Evolutionary conservation across 2,888 invertebrate genomes (phyloP), one percentile per base, ranked within the genome.

Genomic region (Aphodius granarius): DNA sequence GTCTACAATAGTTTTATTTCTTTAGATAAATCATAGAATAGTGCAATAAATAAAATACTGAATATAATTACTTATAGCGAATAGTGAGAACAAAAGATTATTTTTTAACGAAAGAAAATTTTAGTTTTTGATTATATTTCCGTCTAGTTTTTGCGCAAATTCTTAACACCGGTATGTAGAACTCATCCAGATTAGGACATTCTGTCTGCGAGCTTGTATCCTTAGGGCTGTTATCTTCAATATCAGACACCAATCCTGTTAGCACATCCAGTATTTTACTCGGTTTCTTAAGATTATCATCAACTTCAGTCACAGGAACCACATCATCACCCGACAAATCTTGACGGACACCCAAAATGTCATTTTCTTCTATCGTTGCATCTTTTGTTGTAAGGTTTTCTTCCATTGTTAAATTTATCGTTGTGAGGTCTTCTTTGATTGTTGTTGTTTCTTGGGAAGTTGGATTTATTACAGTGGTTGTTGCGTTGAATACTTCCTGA

Each of bases 1-100:
- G n/a, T n/a, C n/a, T n/a, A n/a, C n/a, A n/a, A n/a, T n/a, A n/a
- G n/a, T n/a, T n/a, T n/a, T n/a, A n/a, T n/a, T n/a, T n/a, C n/a
- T n/a, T n/a, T n/a, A n/a, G n/a, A n/a, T n/a, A n/a, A n/a, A n/a
- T n/a, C n/a, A n/a, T n/a, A 65, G 19, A 66, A 66, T 9, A 18
- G 21, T 66, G n/a, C 18, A 66, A 66, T 66, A 66, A 66, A 66
- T 66, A 66, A 66, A 5, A 66, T 66, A 21, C 15, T 19, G 16
- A 15, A 21, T 68, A 19, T 2, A 43, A 43, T 9, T 43, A 43
- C 1, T 0, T 43, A 6, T 43, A 43, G 13, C 3, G 43, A 43
- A 43, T 9, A 43, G 9, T 43, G 43, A n/a, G n/a, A n/a, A n/a
- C n/a, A n/a, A n/a, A n/a, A n/a, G 43, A 43, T 43, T 43, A 43